Evolutionary conservation across 1,140 invertebrate genomes (phyloP).

Genomic region (Stegodyphus mimosarum): DNA sequence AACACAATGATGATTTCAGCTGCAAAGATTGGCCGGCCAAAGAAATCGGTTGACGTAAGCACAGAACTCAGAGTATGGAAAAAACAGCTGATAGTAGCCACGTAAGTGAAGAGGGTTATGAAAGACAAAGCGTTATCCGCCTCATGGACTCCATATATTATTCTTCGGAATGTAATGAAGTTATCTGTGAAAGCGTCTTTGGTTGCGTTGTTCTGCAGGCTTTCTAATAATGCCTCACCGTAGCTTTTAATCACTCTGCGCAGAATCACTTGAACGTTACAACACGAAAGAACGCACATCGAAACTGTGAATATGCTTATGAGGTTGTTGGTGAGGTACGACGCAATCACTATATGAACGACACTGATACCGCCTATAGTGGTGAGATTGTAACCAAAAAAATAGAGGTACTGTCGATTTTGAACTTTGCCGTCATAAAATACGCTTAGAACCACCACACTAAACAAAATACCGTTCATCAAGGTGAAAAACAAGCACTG

Average conservation of each 20-base stretch:
- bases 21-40: neutral
- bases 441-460: neutral
- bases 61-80: slow-evolving; percentile 40
- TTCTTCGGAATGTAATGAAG: slow-evolving; percentile 20
- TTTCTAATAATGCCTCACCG: neutral
- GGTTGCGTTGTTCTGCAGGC: neutral
- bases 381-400: slow-evolving; percentile 13
- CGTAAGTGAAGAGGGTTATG: slow-evolving; percentile 29
- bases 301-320: slow-evolving; percentile 16
- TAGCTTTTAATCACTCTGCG: slow-evolving; percentile 6
- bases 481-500: slow-evolving; percentile 11
- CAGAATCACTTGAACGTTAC: slow-evolving; percentile 39
- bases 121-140: slow-evolving; percentile 43
- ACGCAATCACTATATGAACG: neutral
- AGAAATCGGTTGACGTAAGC: neutral
- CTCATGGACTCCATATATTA: slow-evolving; percentile 21
- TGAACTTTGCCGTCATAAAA: slow-evolving; percentile 3
- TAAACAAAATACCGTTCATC: neutral
- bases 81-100: slow-evolving; percentile 42
- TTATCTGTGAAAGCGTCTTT: slow-evolving; percentile 26
- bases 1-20: slow-evolving; percentile 10
- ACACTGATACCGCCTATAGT: neutral
- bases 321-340: slow-evolving; percentile 3
- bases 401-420: neutral
- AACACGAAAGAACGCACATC: slow-evolving; percentile 1